Evolutionary conservation across 1,140 invertebrate species (phyloP).

Genomic region (Hyles euphorbiae): DNA sequence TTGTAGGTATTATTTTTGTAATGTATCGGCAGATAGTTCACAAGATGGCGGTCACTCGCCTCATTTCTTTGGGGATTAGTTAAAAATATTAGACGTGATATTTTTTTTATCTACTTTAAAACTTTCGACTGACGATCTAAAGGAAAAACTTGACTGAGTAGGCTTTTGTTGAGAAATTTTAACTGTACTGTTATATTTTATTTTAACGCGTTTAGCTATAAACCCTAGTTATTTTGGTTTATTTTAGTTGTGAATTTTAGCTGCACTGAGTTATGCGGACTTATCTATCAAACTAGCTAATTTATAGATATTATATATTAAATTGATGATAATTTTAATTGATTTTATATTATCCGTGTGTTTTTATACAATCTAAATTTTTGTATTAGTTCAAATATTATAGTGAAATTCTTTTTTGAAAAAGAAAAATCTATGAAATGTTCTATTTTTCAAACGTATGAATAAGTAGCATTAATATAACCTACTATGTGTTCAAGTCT

Average conservation of each 20-base stretch:
- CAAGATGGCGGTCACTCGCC: slow-evolving; percentile 7
- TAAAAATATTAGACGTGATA: slow-evolving; percentile 20
- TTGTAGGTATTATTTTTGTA: slow-evolving; percentile 32
- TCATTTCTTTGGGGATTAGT: slow-evolving; percentile 7
- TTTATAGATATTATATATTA: slow-evolving; percentile 33
- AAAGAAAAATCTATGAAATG: slow-evolving; percentile 24
- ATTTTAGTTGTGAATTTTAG: neutral
- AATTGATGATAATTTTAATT: slow-evolving; percentile 40
- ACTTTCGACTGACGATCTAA: slow-evolving; percentile 11
- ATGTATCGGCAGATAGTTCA: slow-evolving; percentile 3
- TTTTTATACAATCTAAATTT: slow-evolving; percentile 42
- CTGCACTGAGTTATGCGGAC: neutral
- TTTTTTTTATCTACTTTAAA: slow-evolving; percentile 18
- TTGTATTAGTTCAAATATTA: slow-evolving; percentile 66
- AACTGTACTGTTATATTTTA: slow-evolving; percentile 6
- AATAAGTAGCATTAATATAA: slow-evolving; percentile 33
- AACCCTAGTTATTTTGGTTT: neutral
- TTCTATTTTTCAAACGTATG: slow-evolving; percentile 44
- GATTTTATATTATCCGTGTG: slow-evolving; percentile 36
- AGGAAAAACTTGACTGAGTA: slow-evolving; percentile 13
- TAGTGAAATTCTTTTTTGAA: slow-evolving; percentile 55
- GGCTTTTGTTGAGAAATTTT: slow-evolving; percentile 10
- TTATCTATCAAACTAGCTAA: slow-evolving; percentile 19
- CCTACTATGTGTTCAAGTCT: slow-evolving; percentile 61
- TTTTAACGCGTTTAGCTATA: slow-evolving; percentile 3